Evolutionary conservation across 2,113 vertebrate species (phyloP), one percentile per base, ranked within the genome.

Genomic region (Zootoca vivipara): DNA sequence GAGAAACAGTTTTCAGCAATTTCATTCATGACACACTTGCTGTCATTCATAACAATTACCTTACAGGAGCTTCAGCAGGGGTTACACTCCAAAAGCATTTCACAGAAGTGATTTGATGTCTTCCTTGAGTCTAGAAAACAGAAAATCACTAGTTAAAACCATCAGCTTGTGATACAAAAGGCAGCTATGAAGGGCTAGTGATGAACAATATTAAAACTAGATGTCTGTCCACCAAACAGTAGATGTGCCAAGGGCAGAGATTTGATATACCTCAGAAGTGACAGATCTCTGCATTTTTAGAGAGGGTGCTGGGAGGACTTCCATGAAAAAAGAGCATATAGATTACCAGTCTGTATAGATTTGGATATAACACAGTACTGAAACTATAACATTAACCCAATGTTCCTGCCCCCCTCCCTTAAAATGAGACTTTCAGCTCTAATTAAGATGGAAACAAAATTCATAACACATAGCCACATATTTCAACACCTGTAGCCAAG

Each of bases 131-230:
- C 95, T 97, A 94, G 92, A 96, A 97, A 96, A 95, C 92, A 96
- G 89, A 93, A 94, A 96, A 96, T 92, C 93, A 91, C 91, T 46
- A 52, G 93, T 94, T 96, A 97, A 97, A 97, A 93, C 95, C 94
- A 95, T 97, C 95, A 95, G 93, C 90, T 97, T 96, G 94, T 91
- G 95, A 96, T 94, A 96, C 88, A 94, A 93, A 96, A 30, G 92
- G 92, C 88, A 95, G 89, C 7, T 15, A 93, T 91, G 10, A 64
- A 58, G n/a, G 3, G 35, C 35, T 40, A 77, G 85, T 86, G 95
- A 95, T 86, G 91, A 94, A 94, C 96, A 96, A 94, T 94, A 96
- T 92, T 93, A 92, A 92, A 89, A 86, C 86, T 56, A 89, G 89
- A 95, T 94, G 96, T 90, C 92, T 96, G 89, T 92, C 94, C 93